A percentile compares a stretch with the other conserved stretches of the same genome.
Conservation (phyloP, 2,888 invertebrate species). For the Cheilosia impressa region DNA sequence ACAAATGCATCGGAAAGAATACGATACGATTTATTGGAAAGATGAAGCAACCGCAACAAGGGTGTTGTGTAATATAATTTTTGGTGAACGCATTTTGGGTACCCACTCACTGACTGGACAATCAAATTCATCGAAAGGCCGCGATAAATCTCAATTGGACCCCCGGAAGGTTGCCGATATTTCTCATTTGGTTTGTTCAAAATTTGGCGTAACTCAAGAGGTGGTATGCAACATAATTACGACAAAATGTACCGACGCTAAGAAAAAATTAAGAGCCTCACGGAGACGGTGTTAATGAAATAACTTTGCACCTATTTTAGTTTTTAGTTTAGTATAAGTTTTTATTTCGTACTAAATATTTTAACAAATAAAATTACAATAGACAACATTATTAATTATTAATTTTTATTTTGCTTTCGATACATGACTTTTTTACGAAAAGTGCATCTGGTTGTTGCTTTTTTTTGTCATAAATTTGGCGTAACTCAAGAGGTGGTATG, state of each 20-base stretch:
- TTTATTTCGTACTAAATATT: too few relatives aligned
- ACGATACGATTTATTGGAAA: conserved; percentile 84
- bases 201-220: conserved; percentile 18
- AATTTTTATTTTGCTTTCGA: too few relatives aligned
- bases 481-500: conserved; percentile 28
- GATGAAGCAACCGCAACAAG: conserved; percentile 84
- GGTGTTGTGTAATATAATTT: conserved; percentile 84
- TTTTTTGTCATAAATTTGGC: too few relatives aligned
- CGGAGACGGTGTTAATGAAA: neutral
- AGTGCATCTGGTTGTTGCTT: neutral
- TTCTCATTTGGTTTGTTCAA: conserved; percentile 80
- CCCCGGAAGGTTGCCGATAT: conserved; percentile 84
- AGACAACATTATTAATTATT: neutral
- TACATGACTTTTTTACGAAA: too few relatives aligned
- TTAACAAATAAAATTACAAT: too few relatives aligned
- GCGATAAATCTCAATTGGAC: conserved; percentile 81
- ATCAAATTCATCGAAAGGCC: conserved; percentile 82
- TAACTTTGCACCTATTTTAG: too few relatives aligned
- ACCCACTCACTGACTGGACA: conserved; percentile 85
- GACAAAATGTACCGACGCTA: conserved; percentile 74
- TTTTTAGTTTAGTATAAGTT: too few relatives aligned
- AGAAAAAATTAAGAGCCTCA: neutral
- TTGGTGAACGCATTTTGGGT: conserved; percentile 84
- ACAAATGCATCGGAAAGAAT: conserved; percentile 78
- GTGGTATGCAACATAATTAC: conserved; percentile 77